Base-by-base conservation (phyloP, 1,140 invertebrate species). In the Ctenoplectra terminalis region DNA sequence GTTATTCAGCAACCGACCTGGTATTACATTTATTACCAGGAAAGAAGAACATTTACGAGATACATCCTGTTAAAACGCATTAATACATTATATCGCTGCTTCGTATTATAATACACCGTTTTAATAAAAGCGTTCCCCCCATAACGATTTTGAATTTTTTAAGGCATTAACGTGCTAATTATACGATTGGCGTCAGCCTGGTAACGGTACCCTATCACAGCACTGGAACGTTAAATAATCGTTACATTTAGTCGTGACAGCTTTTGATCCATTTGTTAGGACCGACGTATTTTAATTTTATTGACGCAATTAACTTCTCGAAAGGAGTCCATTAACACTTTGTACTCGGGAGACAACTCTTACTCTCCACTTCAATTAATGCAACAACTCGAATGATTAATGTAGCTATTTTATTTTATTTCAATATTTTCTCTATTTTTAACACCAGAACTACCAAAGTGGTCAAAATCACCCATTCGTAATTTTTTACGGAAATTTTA, bases 1-100 rank as follows among this genome's bases (percentile, higher is more conserved):
- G 46, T 61, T 71, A 43, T 73, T 43, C 58, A 31, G n/a, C 8
- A 13, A 17, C 46, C 58, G 69, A 73, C 46, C 77, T 52, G 56
- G 31, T 71, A 66, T 86, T 86, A 76, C 79, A 86, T 78, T 85
- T 85, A 85, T 76, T 85, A 75, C 58, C 72, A 67, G 50, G 79
- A 29, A 86, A 75, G 46, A 40, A 72, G 54, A 52, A 61, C 60
- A 69, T 85, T 86, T 81, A 85, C 26, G 58, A 67, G 52, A 85
- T 60, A 67, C 66, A 84, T 84, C 71, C 84, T 86, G 64, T 74
- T 81, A 81, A n/a, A 17, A 46, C 37, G 11, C 46, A 34, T 1
- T 76, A 81, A 72, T 67, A 20, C 63, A 34, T n/a, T 60, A 31
- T 54, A 80, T 58, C 61, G 43, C 31, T 66, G 72, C 50, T 54